Evolutionary conservation across 2,113 vertebrate species (phyloP).

Genomic region (Pomatostomus ruficeps): DNA sequence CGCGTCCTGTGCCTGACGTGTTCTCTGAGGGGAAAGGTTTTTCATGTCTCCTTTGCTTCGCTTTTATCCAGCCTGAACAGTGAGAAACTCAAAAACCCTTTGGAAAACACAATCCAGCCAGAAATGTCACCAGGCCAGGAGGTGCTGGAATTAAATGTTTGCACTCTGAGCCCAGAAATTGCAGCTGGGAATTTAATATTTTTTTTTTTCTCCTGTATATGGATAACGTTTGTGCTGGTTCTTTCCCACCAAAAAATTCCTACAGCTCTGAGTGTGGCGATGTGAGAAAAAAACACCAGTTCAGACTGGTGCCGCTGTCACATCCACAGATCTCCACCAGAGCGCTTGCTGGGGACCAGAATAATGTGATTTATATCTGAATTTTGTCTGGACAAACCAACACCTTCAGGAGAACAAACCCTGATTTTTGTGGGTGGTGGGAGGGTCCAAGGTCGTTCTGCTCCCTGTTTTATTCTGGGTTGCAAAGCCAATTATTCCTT

Average conservation of each 20-base stretch:
- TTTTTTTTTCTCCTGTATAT: not conserved
- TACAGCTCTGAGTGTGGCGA: not conserved
- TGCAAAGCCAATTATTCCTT: not conserved
- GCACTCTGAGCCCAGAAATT: not conserved
- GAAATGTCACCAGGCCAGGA: not conserved
- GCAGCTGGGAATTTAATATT: not conserved
- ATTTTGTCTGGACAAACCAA: not conserved
- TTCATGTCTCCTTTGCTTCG: not conserved
- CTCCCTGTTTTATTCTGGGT: not conserved
- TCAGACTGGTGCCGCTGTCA: not conserved
- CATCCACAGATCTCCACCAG: not conserved
- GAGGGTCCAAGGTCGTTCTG: rapidly evolving
- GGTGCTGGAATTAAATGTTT: not conserved
- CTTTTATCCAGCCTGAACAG: not conserved
- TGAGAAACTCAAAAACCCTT: not conserved
- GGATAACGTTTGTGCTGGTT: not conserved
- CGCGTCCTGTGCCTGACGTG: not conserved
- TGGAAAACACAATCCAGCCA: not conserved
- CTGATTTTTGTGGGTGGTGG: not conserved
- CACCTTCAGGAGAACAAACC: not conserved
- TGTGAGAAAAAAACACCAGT: not conserved
- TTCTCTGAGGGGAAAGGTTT: not conserved
- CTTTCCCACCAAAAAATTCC: not conserved
- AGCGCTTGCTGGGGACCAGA: not conserved
- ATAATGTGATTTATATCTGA: not conserved